Evolutionary conservation across 23 tunicate genomes (phyloP).

Genomic region (Styela plicata): DNA sequence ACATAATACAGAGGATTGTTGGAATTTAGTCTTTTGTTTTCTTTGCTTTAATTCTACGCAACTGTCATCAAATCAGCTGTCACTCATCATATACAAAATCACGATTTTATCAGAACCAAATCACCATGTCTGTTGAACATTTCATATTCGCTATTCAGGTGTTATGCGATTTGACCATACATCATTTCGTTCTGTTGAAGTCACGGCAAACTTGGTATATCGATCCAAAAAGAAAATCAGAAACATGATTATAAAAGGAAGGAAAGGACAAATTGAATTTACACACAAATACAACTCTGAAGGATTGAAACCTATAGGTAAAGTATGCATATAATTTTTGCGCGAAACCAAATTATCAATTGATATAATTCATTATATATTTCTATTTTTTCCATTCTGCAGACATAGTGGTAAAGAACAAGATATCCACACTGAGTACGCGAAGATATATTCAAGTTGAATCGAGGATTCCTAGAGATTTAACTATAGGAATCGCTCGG

Average conservation of each 20-base stretch:
- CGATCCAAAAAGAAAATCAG: neutral
- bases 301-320: slow-evolving; percentile 9
- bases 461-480: slow-evolving; percentile 15
- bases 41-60: too few relatives aligned
- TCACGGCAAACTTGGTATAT: neutral
- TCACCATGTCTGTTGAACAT: too few relatives aligned
- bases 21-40: too few relatives aligned
- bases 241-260: neutral
- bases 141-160: neutral
- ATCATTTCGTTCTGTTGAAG: neutral
- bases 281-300: neutral
- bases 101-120: too few relatives aligned
- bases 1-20: too few relatives aligned
- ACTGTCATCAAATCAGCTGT: too few relatives aligned
- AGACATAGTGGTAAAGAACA: slow-evolving; percentile 9
- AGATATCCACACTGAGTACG: neutral
- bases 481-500: neutral
- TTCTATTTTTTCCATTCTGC: neutral
- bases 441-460: slow-evolving; percentile 17
- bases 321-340: neutral
- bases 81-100: too few relatives aligned
- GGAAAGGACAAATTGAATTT: neutral
- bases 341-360: neutral
- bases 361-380: neutral
- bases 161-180: neutral